Base-by-base conservation (phyloP, 2,797 vertebrate genomes). In the Channa striata region DNA sequence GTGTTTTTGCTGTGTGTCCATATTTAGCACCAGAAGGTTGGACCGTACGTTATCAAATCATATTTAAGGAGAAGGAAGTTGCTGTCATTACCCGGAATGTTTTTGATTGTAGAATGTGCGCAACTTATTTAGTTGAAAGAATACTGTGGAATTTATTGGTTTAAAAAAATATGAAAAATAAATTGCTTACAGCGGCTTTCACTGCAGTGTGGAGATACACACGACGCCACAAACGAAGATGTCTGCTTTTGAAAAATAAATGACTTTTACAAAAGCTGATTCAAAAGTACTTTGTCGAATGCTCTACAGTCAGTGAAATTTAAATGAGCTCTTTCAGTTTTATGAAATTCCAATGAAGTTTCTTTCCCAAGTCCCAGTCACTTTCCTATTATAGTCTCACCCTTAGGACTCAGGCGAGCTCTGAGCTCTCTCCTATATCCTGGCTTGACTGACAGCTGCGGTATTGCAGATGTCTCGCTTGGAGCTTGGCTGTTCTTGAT, bases 371-470 rank as follows among this genome's bases (percentile, higher is more conserved):
- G 33, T 74, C 42, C 51, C 11, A 33, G 59, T 30, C 37, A 30
- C 50, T 75, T 53, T 53, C 25, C 57, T 30, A 40, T 70, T 51
- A 50, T 72, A 17, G 37, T 37, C 50, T 68, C 56, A 56, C 59
- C 59, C 63, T 47, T 2, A 59, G 72, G 71, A 82, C 57, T 72
- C 37, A 65, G 75, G 25, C n/a, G 17, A 70, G 77, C 66, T 60
- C 60, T 34, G 60, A 60, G 71, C 70, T 82, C 68, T 74, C 62
- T 52, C 53, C 69, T 66, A 30, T 51, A 60, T 70, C 47, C 1
- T 9, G 9, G 21, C 72, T 78, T 91, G 89, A 92, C 78, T 89
- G 91, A 91, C 88, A 88, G 89, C 81, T 76, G 68, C 53, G 42
- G 79, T 81, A 81, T 80, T 89, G 85, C 82, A 72, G 79, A 84